Evolutionary conservation across 2,113 vertebrate genomes (phyloP), one percentile per base, ranked within the genome.

Genomic region (Megaleporinus macrocephalus): DNA sequence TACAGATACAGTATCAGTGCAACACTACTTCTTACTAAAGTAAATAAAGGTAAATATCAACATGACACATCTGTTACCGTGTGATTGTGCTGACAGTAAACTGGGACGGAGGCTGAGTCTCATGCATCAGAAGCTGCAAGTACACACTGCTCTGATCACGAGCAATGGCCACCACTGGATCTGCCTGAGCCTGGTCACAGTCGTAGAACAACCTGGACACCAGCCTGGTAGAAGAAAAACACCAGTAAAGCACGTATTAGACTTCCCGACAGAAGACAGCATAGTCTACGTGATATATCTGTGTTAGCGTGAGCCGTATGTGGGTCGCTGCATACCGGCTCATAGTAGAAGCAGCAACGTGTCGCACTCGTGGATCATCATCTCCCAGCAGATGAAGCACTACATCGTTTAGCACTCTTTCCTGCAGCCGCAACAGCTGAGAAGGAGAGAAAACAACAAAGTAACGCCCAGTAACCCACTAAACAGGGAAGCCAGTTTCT

Each of bases 81-180:
- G 97, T 99, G 83, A 98, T 94, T 5, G 97, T 96, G 93, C 96
- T 98, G 83, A 97, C 96, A 0, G 97, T 96, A 85, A 98, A 96
- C 90, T 97, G 97, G 6, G 97, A 98, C 0, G 96, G 95, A 0
- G 97, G 95, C 82, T 95, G 97, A 0, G 96, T 95, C 93, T 99
- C 98, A 0, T 99, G 98, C 98, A 99, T 98, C 15, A 99, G 94
- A 3, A 98, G 95, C 87, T 98, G 97, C 86, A 99, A 89, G 88
- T 98, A 95, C 6, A 97, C 93, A 33, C 95, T 95, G 89, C 97
- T 98, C 89, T 99, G 98, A 81, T 98, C 97, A 83, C 97, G 92
- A 36, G 98, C 98, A 26, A 96, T 93, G 0, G 98, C 97, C 84
- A 99, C 98, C 15, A 99, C 95, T 0, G 98, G 97, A 84, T 99